Conservation (phyloP, 2,113 vertebrate species). For the Istiophorus platypterus region DNA sequence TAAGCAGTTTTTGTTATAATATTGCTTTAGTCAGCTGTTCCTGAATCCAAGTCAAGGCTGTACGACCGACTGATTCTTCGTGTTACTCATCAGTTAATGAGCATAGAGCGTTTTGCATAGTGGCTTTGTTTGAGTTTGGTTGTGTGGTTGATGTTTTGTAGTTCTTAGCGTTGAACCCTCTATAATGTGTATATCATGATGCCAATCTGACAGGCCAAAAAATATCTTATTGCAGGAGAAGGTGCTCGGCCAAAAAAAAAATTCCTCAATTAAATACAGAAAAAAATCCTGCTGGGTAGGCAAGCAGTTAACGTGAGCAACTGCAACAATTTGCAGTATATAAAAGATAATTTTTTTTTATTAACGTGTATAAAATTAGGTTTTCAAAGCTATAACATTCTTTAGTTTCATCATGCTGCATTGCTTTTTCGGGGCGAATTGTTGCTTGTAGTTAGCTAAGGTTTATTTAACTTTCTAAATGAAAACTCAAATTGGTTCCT, state of each 20-base stretch:
- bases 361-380: neutral
- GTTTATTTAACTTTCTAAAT: constrained; percentile 49
- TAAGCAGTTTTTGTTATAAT: neutral
- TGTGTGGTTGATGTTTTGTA: neutral
- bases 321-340: neutral
- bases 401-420: constrained; percentile 6
- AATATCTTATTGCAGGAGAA: neutral
- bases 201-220: neutral
- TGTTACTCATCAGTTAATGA: constrained; percentile 9
- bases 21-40: constrained; percentile 6
- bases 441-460: constrained; percentile 31
- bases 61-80: neutral
- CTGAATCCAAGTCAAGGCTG: constrained; percentile 1
- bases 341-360: neutral
- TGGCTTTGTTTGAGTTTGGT: neutral
- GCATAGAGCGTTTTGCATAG: neutral
- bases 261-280: neutral
- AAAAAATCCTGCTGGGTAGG: neutral
- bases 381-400: neutral
- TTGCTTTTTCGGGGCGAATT: constrained; percentile 28
- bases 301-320: neutral
- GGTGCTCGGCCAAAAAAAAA: neutral
- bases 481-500: constrained; percentile 16
- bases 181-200: neutral
- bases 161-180: neutral